Base-by-base conservation (phyloP, 1,140 invertebrate genomes). In the Diuraphis noxia region DNA sequence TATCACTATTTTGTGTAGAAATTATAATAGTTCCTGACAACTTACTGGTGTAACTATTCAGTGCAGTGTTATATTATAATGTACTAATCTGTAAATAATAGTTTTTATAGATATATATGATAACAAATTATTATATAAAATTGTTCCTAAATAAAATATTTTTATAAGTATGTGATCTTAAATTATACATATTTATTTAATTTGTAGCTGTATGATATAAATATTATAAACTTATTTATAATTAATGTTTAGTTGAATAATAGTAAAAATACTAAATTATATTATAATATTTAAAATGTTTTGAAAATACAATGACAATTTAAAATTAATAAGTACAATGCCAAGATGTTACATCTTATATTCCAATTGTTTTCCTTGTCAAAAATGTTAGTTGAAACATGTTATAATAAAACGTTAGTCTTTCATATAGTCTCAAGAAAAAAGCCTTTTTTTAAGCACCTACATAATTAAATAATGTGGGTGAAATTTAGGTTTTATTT, bases 91-190 rank as follows among this genome's bases (percentile, higher is more conserved):
- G 56, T 72, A 72, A 72, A 72, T n/a, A 72, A 34, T 72, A 17
- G 19, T 63, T n/a, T 72, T 72, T n/a, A n/a, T n/a, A n/a, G n/a
- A 72, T 72, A 72, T n/a, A 72, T 30, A 72, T 72, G n/a, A 13
- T n/a, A 72, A 72, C 7, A 17, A n/a, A 4, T 63, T 40, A 40
- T 63, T 63, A 40, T 17, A 40, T 56, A 63, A 30, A 88, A 88
- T 40, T 88, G 86, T 88, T 88, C 86, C 86, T 88, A 63, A 9
- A 56, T 63, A n/a, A 30, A 56, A 72, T 72, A 72, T n/a, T 72
- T n/a, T 17, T n/a, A 17, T n/a, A n/a, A 72, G n/a, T 17, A 72
- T 72, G 56, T 72, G 56, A 72, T 72, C 13, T 6, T 72, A 6
- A 72, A 72, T 72, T 72, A 6, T n/a, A 72, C 13, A 72, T 72